These are phyloP conservation scores for Eulemur rubriventer DNA, from an alignment of 2,797 vertebrate species.

Conservation along the genomic window DNA sequence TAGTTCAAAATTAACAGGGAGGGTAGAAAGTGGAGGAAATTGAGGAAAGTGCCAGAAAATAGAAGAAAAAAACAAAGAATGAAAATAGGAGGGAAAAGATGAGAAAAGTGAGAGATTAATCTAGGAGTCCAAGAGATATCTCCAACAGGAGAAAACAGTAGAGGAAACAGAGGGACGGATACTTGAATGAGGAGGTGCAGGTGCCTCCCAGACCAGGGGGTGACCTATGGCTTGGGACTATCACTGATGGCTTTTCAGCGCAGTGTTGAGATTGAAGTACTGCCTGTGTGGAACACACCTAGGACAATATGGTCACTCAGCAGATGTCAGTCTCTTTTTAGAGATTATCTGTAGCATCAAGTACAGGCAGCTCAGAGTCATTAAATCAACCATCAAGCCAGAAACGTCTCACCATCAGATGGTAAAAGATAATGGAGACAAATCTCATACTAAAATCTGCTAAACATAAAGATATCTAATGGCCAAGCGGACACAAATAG, in stretches of 20 bases:
- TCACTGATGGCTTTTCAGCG: not conserved
- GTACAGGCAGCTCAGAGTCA: not conserved
- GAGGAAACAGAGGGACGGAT: not conserved
- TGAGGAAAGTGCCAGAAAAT: not conserved
- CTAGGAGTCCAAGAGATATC: not conserved
- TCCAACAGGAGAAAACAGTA: not conserved
- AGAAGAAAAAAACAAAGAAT: not conserved
- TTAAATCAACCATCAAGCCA: not conserved
- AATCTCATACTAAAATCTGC: not conserved
- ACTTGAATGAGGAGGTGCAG: not conserved
- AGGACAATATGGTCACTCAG: not conserved
- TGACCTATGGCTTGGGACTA: no score
- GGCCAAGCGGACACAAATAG: not conserved
- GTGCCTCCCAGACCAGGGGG: not conserved
- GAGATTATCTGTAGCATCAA: not conserved
- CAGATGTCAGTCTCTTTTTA: not conserved
- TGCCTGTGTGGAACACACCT: not conserved
- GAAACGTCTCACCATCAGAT: not conserved
- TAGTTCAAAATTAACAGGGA: not conserved
- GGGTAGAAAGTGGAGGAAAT: not conserved
- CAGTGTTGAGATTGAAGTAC: fast-evolving
- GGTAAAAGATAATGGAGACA: not conserved
- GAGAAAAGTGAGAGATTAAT: not conserved
- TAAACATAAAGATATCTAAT: not conserved
- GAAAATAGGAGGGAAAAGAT: not conserved